Evolutionary conservation across 2,113 vertebrate genomes (phyloP).

Genomic region (Suricata suricatta): DNA sequence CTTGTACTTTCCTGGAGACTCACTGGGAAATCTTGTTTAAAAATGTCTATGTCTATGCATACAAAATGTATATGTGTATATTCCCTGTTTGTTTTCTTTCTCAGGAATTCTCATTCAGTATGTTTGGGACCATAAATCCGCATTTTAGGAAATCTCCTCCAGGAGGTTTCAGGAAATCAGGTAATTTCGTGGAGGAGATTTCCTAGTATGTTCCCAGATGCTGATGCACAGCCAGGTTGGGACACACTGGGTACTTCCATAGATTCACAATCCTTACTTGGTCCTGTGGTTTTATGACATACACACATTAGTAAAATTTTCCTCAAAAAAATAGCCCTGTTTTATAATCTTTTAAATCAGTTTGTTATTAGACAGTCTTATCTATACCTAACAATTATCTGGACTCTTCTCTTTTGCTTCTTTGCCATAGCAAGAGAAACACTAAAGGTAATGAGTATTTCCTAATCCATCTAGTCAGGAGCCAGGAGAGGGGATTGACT

Average conservation of each 20-base stretch:
- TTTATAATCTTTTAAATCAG: background rate
- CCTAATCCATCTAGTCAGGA: background rate
- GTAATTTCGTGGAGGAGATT: too few relatives aligned
- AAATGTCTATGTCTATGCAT: background rate
- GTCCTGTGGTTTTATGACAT: background rate
- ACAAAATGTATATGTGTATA: background rate
- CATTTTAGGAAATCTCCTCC: background rate
- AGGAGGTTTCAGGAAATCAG: too few relatives aligned
- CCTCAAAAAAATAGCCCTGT: background rate
- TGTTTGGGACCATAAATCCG: background rate
- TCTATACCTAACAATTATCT: background rate
- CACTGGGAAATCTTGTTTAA: conserved; percentile 12
- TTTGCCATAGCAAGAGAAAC: background rate
- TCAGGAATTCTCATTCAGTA: background rate
- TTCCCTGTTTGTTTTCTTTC: background rate
- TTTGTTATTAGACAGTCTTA: background rate
- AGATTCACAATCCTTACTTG: background rate
- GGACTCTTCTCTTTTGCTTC: background rate
- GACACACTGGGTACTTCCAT: background rate
- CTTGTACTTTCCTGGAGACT: background rate
- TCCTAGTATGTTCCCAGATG: background rate
- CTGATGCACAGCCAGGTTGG: background rate
- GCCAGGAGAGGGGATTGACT: background rate
- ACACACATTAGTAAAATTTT: background rate
- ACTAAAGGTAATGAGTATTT: background rate